These are phyloP conservation scores for Drosophila leontia DNA, from an alignment of 1,140 invertebrate species.

Conservation along the genomic window DNA sequence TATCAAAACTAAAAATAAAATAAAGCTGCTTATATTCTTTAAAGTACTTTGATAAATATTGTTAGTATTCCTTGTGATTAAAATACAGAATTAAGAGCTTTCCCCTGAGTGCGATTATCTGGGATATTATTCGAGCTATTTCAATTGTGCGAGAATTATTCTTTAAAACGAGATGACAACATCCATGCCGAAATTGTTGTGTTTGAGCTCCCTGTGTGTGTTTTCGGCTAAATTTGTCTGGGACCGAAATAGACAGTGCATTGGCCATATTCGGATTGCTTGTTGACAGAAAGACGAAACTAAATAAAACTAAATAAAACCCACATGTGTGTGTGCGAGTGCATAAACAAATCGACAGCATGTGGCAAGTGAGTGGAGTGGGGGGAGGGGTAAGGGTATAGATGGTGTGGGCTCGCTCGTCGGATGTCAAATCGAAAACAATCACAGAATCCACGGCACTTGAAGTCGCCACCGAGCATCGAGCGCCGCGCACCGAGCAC, in stretches of 20 bases:
- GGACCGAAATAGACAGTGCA: constrained; percentile 36
- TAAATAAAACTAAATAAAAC: constrained; percentile 40
- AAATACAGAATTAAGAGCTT: not conserved
- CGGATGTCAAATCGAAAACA: constrained; percentile 51
- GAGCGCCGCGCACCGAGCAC: constrained; percentile 11
- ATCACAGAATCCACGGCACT: constrained; percentile 44
- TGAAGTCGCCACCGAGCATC: constrained; percentile 56
- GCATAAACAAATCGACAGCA: constrained; percentile 74
- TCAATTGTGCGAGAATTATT: constrained; percentile 11
- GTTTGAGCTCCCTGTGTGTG: constrained; percentile 11
- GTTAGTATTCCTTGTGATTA: not conserved
- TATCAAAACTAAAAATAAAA: not conserved
- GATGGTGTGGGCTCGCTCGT: not conserved
- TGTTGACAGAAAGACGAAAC: constrained; percentile 49
- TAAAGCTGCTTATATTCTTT: not conserved
- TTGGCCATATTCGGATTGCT: constrained; percentile 26
- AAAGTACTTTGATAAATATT: not conserved
- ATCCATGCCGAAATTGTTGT: constrained; percentile 4
- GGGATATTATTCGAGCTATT: not conserved
- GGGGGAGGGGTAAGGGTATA: not conserved
- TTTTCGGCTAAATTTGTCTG: constrained; percentile 10
- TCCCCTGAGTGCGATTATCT: not conserved
- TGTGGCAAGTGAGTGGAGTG: constrained; percentile 59
- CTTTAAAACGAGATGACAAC: constrained; percentile 4
- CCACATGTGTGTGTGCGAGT: constrained; percentile 12